These are phyloP conservation scores for Heliconius ethilla DNA, from an alignment of 2,888 invertebrate genomes.

Conservation along the genomic window DNA sequence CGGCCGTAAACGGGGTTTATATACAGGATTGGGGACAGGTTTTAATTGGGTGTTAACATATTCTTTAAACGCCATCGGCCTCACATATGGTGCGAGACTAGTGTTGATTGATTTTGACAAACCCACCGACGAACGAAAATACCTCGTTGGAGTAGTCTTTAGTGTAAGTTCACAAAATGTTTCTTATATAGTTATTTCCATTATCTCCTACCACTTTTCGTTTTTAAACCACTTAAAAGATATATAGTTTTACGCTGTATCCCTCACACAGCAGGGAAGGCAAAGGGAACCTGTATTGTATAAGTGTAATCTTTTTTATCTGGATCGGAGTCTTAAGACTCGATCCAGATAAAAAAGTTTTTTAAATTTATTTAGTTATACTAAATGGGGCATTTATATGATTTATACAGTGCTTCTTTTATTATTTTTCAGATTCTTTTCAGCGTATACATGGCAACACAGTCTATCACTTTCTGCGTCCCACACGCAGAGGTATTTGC, in stretches of 20 bases:
- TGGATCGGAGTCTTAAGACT: too few relatives aligned
- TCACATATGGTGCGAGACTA: conserved; percentile 88
- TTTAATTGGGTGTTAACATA: conserved; percentile 90
- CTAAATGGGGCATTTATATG: too few relatives aligned
- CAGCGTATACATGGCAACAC: conserved; percentile 88
- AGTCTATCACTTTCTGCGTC: conserved; percentile 88
- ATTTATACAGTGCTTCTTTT: not conserved
- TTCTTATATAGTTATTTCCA: not conserved
- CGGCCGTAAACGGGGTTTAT: conserved; percentile 84
- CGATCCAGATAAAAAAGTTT: too few relatives aligned
- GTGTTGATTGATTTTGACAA: conserved; percentile 83
- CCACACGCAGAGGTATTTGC: conserved; percentile 89
- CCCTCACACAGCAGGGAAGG: too few relatives aligned
- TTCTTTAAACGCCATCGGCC: conserved; percentile 86
- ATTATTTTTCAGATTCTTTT: conserved; percentile 83
- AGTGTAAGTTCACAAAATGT: conserved; percentile 78
- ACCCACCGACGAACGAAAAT: conserved; percentile 81
- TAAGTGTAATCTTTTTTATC: too few relatives aligned
- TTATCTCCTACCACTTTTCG: not conserved
- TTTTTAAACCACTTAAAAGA: not conserved
- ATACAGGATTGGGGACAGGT: conserved; percentile 86
- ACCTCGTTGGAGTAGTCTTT: conserved; percentile 86
- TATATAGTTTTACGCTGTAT: too few relatives aligned
- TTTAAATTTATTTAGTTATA: too few relatives aligned
- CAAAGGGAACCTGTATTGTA: too few relatives aligned